These are phyloP conservation scores for Coracopsis vasa DNA, from an alignment of 2,113 vertebrate genomes.

Conservation along the genomic window DNA sequence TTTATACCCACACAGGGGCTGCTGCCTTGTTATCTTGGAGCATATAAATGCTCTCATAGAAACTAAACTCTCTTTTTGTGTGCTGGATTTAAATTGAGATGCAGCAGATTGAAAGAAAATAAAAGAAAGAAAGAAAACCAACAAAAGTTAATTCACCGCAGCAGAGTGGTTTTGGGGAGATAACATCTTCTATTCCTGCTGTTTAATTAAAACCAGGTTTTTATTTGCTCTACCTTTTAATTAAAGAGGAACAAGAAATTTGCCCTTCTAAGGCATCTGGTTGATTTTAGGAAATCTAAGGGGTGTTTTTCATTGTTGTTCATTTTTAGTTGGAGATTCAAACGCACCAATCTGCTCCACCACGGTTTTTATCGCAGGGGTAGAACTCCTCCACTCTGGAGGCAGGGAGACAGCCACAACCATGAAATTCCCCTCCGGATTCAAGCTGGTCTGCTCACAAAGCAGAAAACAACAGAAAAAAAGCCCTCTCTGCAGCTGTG, in stretches of 20 bases:
- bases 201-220: constrained; percentile 55
- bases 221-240: constrained; percentile 59
- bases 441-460: not conserved
- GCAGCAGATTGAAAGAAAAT: not conserved
- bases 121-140: not conserved
- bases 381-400: not conserved
- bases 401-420: not conserved
- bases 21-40: not conserved
- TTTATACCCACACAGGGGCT: not conserved
- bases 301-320: not conserved
- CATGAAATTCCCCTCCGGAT: not conserved
- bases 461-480: not conserved
- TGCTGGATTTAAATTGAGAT: not conserved
- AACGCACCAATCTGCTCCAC: not conserved
- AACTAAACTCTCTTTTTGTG: not conserved
- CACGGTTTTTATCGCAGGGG: not conserved
- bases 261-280: constrained; percentile 34
- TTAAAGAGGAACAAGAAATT: constrained; percentile 53
- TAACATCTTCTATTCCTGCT: not conserved
- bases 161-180: not conserved
- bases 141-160: not conserved
- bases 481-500: not conserved
- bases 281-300: constrained; percentile 38
- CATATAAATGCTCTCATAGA: not conserved
- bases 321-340: not conserved